Percentiles rank a stretch among this genome's conserved stretches.
These are phyloP conservation scores for Blastobasis adustella DNA, from an alignment of 2,888 invertebrate species.

Conservation along the genomic window DNA sequence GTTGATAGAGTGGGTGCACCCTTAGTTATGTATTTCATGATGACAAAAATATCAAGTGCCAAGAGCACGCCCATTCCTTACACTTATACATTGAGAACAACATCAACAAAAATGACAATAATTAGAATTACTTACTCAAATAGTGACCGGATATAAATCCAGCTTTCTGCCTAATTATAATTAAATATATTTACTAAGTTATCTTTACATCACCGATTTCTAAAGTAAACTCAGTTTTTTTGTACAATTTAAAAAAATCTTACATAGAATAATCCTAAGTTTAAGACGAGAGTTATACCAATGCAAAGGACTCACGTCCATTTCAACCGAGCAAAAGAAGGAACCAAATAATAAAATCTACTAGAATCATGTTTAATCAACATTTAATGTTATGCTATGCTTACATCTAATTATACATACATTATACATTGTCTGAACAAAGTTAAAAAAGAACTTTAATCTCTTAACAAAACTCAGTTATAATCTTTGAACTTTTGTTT, in stretches of 20 bases:
- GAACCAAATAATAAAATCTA: too few species aligned
- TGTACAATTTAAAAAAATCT: constrained; percentile 76
- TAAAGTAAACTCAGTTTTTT: constrained; percentile 73
- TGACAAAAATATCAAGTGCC: constrained; percentile 14
- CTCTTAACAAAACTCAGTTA: constrained; percentile 64
- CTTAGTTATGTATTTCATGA: constrained; percentile 3
- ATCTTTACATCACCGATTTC: constrained; percentile 75
- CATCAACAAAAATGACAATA: constrained; percentile 72
- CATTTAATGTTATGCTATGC: constrained; percentile 53
- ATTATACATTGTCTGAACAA: too few species aligned
- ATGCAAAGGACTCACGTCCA: too few species aligned
- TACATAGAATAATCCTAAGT: constrained; percentile 58
- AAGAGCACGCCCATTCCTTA: constrained; percentile 39
- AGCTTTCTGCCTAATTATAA: constrained; percentile 72
- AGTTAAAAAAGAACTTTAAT: too few species aligned
- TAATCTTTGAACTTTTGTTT: constrained; percentile 76
- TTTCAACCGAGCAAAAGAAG: too few species aligned
- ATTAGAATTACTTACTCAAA: constrained; percentile 76
- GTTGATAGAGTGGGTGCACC: constrained; percentile 33
- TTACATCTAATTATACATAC: too few species aligned
- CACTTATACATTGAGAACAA: constrained; percentile 54
- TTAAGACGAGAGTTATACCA: constrained; percentile 59
- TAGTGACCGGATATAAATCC: constrained; percentile 65
- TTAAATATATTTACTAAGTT: constrained; percentile 69
- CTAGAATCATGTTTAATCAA: constrained; percentile 70